A percentile compares a stretch with the other conserved stretches of the same genome.
phyloP scores from a whole-genome alignment of 1,140 invertebrate species.

The Sinella curviseta region DNA sequence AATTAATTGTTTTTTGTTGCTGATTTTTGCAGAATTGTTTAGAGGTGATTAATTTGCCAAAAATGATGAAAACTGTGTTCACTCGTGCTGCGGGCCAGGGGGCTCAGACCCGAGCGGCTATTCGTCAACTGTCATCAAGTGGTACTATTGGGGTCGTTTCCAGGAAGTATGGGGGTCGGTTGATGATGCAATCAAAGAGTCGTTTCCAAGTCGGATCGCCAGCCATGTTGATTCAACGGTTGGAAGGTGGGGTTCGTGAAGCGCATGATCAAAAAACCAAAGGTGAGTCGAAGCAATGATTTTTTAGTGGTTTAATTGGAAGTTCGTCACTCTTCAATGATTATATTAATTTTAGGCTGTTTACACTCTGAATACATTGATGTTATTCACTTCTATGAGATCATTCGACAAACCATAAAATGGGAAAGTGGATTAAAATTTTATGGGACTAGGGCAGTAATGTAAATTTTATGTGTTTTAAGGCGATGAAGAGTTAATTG shows the following conservation, averaged over 20 bases:
- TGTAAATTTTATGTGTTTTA: constrained; percentile 49
- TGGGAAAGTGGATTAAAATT: not conserved
- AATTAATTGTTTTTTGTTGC: not conserved
- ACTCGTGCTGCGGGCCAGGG: not conserved
- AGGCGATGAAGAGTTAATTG: constrained; percentile 82
- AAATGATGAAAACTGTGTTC: constrained; percentile 15
- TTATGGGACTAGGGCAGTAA: too few relatives aligned
- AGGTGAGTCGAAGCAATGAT: not conserved
- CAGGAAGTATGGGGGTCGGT: not conserved
- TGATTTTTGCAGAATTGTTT: not conserved
- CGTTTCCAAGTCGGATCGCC: not conserved
- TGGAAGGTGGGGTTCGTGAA: not conserved
- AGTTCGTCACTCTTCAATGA: not conserved
- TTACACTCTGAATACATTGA: not conserved
- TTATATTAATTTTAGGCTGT: not conserved
- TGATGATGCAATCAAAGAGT: not conserved
- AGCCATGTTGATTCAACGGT: not conserved
- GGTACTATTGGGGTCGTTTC: not conserved
- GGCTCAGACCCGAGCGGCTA: not conserved
- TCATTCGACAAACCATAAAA: not conserved
- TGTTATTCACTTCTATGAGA: not conserved
- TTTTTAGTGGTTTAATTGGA: not conserved
- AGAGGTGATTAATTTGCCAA: not conserved
- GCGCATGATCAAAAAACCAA: not conserved
- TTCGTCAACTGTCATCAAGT: not conserved